Base-by-base conservation (phyloP, 2,888 invertebrate genomes). In the Mactromeris polynyma region DNA sequence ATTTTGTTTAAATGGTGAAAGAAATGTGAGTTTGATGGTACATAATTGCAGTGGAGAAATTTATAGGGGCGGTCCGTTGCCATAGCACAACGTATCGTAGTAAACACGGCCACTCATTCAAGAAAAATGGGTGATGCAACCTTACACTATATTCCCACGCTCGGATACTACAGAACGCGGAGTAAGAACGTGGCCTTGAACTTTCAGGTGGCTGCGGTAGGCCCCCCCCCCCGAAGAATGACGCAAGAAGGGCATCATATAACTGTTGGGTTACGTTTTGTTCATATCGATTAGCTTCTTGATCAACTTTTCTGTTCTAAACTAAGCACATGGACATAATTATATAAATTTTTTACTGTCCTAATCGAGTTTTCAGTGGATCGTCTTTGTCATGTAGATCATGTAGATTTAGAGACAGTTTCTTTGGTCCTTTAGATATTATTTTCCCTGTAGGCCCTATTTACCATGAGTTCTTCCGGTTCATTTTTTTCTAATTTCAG, bases 101-200 rank as follows among this genome's bases (percentile, higher is more conserved):
- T 64, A 64, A 82, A 82, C 64, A 81, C 21, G n/a, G 4, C 69
- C 83, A 83, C 46, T 83, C 73, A 83, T 83, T 31, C 36, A 83
- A 11, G 19, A 46, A 31, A 42, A n/a, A 14, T 64, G 58, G 82
- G 64, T 82, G 82, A 82, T 40, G 83, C 83, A 83, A 83, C 58
- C 11, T 83, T 83, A 38, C 38, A 31, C n/a, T 46, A 58, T 33
- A 58, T 73, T 73, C 73, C 73, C 73, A 73, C 73, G 73, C 73
- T 73, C 36, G 2, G 36, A 73, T 73, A 64, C 58, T 64, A 64
- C n/a, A 26, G 11, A 54, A n/a, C 58, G n/a, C 58, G n/a, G n/a
- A 64, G 58, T 64, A 64, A 9, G 58, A 7, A 9, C n/a, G 26
- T 64, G 58, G 58, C 58, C 58, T 64, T 64, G 58, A 64, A 64